A percentile compares a stretch with the other conserved stretches of the same genome.
Evolutionary conservation across 2,113 vertebrate species (phyloP).

Genomic region (Coregonus clupeaformis): DNA sequence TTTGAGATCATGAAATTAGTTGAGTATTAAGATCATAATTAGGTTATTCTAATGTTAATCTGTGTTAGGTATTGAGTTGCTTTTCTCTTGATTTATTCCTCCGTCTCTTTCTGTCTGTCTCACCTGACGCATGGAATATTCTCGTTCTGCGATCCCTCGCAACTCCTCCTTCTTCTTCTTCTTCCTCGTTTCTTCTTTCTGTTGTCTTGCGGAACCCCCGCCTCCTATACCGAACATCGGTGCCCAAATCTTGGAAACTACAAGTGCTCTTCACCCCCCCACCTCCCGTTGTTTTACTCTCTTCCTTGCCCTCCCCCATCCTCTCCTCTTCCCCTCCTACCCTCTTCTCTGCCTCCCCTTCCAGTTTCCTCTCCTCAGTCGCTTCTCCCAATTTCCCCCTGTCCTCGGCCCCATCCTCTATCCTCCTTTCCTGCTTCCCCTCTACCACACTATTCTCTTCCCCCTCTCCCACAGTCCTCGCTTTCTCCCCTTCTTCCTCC

Average conservation of each 20-base stretch:
- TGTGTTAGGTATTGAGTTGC: background rate
- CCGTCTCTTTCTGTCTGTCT: constrained; percentile 30
- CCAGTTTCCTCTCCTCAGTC: background rate
- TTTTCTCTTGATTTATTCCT: background rate
- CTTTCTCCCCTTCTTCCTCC: constrained; percentile 15
- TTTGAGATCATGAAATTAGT: background rate
- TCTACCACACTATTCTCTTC: constrained; percentile 20
- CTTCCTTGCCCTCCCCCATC: constrained; percentile 37
- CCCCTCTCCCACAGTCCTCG: background rate
- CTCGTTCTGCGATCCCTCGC: constrained; percentile 72
- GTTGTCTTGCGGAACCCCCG: constrained; percentile 62
- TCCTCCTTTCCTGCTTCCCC: constrained; percentile 18
- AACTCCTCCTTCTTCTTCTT: constrained; percentile 52
- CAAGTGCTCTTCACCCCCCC: constrained; percentile 48
- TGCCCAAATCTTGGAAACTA: constrained; percentile 64
- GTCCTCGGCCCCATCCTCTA: constrained; percentile 27
- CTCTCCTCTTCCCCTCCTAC: constrained; percentile 18
- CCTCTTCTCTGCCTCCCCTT: constrained; percentile 8
- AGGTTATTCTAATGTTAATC: background rate
- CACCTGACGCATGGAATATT: constrained; percentile 73
- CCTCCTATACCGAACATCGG: constrained; percentile 51
- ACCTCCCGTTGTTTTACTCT: constrained; percentile 42
- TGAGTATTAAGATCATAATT: background rate
- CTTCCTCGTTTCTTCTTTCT: constrained; percentile 48
- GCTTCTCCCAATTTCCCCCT: background rate